Conservation (phyloP, 2,797 vertebrate genomes). For the Sparidentex hasta region DNA sequence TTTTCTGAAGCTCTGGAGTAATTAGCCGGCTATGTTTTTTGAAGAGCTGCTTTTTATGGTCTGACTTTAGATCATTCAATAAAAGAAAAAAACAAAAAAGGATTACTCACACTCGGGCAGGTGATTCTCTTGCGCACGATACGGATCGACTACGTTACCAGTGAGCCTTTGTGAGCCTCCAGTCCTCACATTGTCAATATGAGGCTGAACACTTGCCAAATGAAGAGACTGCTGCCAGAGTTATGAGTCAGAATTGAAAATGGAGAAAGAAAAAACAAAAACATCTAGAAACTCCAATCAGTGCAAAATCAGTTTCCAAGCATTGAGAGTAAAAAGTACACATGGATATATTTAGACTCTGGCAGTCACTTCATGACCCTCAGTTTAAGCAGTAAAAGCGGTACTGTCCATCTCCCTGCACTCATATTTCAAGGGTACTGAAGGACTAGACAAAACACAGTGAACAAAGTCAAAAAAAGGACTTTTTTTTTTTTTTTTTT, state of each 20-base stretch:
- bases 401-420: too few relatives aligned
- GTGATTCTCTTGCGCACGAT: not conserved
- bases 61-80: constrained; percentile 20
- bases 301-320: constrained; percentile 2
- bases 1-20: constrained; percentile 33
- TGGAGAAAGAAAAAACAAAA: not conserved
- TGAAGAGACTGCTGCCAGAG: constrained; percentile 6
- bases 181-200: constrained; percentile 14
- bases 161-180: not conserved
- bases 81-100: constrained; percentile 15
- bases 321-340: constrained; percentile 4
- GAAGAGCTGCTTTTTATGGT: constrained; percentile 10
- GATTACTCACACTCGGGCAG: not conserved
- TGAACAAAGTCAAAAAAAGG: too few relatives aligned
- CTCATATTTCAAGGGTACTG: too few relatives aligned
- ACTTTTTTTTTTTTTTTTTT: too few relatives aligned
- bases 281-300: not conserved
- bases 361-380: not conserved
- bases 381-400: too few relatives aligned
- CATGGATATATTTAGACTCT: not conserved
- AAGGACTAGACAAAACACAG: too few relatives aligned
- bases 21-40: constrained; percentile 28
- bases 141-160: not conserved
- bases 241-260: constrained; percentile 9
- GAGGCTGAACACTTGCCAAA: constrained; percentile 13